phyloP scores from a whole-genome alignment of 2,888 invertebrate genomes.

The Cerastis leucographa region DNA sequence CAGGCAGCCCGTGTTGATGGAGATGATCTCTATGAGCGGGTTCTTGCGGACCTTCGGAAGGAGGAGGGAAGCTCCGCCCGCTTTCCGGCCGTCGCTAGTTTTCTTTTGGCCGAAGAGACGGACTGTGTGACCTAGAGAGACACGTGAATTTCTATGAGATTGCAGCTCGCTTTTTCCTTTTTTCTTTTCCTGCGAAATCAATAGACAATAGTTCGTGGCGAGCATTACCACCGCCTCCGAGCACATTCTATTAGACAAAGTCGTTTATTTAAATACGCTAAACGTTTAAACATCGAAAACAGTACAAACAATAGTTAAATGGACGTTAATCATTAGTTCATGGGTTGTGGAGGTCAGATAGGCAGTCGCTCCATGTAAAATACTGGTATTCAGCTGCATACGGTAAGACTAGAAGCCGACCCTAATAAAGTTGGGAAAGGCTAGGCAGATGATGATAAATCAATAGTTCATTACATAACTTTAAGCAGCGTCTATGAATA shows the following conservation, averaged over 20 bases:
- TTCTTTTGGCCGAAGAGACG: slow-evolving; percentile 95
- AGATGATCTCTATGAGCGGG: slow-evolving; percentile 98
- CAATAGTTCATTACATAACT: background rate
- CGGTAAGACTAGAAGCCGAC: too few relatives aligned
- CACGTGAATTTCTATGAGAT: background rate
- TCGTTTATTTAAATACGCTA: too few relatives aligned
- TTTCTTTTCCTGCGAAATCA: background rate
- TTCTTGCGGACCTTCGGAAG: slow-evolving; percentile 99
- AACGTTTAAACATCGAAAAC: background rate
- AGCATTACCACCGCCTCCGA: background rate
- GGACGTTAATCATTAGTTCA: too few relatives aligned
- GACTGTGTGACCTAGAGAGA: slow-evolving; percentile 92
- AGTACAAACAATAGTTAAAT: background rate
- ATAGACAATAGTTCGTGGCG: background rate
- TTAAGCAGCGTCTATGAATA: background rate
- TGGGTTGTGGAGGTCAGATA: too few relatives aligned
- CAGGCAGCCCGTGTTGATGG: slow-evolving; percentile 98
- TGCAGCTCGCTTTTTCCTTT: background rate
- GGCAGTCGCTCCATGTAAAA: too few relatives aligned
- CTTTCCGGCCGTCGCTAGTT: slow-evolving; percentile 94
- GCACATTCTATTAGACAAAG: background rate
- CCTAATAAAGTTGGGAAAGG: too few relatives aligned
- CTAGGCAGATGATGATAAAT: too few relatives aligned
- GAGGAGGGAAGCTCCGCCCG: slow-evolving; percentile 96
- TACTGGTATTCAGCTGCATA: too few relatives aligned